Percentiles rank a stretch among this genome's conserved stretches.
phyloP scores from a whole-genome alignment of 2,113 vertebrate species.

The Henicopernis longicauda region DNA sequence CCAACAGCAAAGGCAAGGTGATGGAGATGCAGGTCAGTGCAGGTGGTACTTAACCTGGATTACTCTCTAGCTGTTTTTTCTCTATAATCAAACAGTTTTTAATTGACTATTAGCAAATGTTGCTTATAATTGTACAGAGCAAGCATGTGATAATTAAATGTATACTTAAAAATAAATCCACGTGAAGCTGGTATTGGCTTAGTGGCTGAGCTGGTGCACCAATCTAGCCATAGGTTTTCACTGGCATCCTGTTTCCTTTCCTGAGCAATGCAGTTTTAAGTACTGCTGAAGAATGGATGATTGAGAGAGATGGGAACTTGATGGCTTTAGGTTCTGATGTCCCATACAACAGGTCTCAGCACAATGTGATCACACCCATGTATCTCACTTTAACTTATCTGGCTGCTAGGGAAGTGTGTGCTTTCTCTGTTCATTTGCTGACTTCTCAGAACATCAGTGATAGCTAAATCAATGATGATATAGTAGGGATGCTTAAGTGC shows the following conservation, averaged over 20 bases:
- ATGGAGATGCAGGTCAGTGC: constrained; percentile 95
- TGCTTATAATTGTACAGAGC: neutral
- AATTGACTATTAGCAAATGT: neutral
- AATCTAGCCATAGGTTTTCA: neutral
- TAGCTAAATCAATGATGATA: neutral
- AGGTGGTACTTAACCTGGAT: neutral
- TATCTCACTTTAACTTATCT: neutral
- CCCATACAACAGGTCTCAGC: neutral
- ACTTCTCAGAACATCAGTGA: neutral
- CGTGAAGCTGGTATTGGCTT: neutral
- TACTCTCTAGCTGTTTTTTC: neutral
- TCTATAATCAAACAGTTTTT: neutral
- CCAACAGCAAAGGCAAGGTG: constrained; percentile 94
- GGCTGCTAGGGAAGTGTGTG: neutral
- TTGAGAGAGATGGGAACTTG: neutral
- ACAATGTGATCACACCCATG: neutral
- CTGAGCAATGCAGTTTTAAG: neutral
- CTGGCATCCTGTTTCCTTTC: neutral
- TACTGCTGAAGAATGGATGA: neutral
- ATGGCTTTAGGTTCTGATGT: neutral
- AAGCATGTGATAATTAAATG: neutral
- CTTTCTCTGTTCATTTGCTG: neutral
- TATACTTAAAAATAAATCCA: neutral
- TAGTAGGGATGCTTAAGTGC: neutral
- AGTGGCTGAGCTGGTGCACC: neutral